Evolutionary conservation across 1,140 invertebrate genomes (phyloP).

Genomic region (Heliconius nattereri): DNA sequence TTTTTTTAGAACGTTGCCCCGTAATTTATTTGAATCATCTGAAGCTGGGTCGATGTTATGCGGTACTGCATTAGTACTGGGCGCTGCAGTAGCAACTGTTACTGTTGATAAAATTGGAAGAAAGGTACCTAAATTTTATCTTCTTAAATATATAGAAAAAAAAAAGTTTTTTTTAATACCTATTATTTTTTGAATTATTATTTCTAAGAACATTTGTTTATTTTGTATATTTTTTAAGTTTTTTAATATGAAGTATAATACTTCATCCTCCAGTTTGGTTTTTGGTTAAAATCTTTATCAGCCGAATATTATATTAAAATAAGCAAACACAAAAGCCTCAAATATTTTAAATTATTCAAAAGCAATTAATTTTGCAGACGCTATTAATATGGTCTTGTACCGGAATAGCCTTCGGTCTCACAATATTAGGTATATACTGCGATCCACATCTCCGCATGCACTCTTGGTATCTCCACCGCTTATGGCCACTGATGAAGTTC

Average conservation of each 20-base stretch:
- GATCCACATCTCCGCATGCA: conserved; percentile 65
- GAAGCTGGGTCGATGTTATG: conserved; percentile 70
- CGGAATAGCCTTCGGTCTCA: conserved; percentile 68
- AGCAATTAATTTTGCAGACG: conserved; percentile 55
- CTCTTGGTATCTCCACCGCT: conserved; percentile 59
- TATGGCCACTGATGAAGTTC: conserved; percentile 57
- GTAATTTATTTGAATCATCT: conserved; percentile 55
- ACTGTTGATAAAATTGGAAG: conserved; percentile 71
- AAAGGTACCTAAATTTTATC: conserved; percentile 50
- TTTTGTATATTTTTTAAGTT: too few species aligned
- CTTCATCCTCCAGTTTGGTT: too few species aligned
- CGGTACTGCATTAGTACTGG: conserved; percentile 65
- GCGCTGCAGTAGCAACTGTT: conserved; percentile 64
- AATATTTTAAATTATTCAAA: background rate
- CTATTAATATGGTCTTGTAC: conserved; percentile 68
- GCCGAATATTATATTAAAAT: too few species aligned
- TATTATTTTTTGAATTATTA: too few species aligned
- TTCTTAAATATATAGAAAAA: too few species aligned
- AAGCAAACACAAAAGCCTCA: too few species aligned
- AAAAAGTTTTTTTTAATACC: too few species aligned
- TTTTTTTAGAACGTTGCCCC: conserved; percentile 52
- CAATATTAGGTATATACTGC: conserved; percentile 68
- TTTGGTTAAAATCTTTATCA: too few species aligned
- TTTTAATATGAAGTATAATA: too few species aligned
- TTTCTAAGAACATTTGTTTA: too few species aligned